Conservation (phyloP, 2,888 invertebrate species). For the Selenia dentaria region DNA sequence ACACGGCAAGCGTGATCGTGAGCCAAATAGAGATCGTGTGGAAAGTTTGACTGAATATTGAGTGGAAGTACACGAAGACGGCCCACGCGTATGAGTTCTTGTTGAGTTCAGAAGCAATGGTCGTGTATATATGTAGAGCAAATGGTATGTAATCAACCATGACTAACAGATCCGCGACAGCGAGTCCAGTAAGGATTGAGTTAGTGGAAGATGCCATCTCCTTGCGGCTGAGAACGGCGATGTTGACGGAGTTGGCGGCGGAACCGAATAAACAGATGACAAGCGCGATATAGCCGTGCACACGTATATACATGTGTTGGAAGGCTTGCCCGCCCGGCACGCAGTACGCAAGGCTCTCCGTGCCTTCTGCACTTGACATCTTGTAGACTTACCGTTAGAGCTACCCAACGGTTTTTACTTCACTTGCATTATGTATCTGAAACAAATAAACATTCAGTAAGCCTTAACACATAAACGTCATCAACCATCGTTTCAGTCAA, state of each 20-base stretch:
- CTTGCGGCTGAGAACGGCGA: slow-evolving; percentile 93
- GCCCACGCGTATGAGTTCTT: slow-evolving; percentile 89
- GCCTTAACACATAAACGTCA: too few species aligned
- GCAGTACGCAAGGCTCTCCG: slow-evolving; percentile 68
- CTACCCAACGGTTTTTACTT: not conserved
- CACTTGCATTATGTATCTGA: slow-evolving; percentile 26
- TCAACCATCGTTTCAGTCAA: too few species aligned
- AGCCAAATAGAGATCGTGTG: slow-evolving; percentile 97
- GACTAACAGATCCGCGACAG: slow-evolving; percentile 95
- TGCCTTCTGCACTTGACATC: slow-evolving; percentile 42
- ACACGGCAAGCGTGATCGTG: slow-evolving; percentile 96
- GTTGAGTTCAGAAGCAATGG: slow-evolving; percentile 75
- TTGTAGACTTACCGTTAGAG: slow-evolving; percentile 20
- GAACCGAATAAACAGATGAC: slow-evolving; percentile 95
- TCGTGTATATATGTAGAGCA: slow-evolving; percentile 91
- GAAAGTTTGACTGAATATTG: slow-evolving; percentile 94
- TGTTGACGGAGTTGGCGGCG: slow-evolving; percentile 94
- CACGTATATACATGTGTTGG: slow-evolving; percentile 86
- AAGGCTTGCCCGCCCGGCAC: slow-evolving; percentile 84
- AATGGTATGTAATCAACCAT: slow-evolving; percentile 98
- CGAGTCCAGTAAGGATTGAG: slow-evolving; percentile 95
- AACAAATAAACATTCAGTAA: slow-evolving; percentile 19
- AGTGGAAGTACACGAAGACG: slow-evolving; percentile 94
- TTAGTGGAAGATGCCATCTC: slow-evolving; percentile 97
- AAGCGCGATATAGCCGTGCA: slow-evolving; percentile 94